Evolutionary conservation across 1,140 invertebrate species (phyloP).

Genomic region (Leptinotarsa texana): DNA sequence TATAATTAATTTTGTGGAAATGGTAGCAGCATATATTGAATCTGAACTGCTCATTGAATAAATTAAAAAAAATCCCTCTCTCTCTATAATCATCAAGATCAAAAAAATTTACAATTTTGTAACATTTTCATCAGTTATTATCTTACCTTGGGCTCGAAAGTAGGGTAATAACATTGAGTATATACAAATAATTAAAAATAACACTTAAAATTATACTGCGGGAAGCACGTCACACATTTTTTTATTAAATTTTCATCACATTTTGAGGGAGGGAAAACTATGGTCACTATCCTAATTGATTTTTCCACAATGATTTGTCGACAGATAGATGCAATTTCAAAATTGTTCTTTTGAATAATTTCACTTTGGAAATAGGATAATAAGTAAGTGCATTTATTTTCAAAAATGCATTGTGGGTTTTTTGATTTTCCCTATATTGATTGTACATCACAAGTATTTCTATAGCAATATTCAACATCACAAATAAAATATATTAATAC

Average conservation of each 20-base stretch:
- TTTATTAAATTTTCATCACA: constrained; percentile 20
- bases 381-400: not conserved
- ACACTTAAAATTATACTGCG: constrained; percentile 23
- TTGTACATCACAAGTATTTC: constrained; percentile 38
- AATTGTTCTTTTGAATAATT: no score
- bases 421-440: constrained; percentile 35
- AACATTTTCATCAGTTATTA: constrained; percentile 19
- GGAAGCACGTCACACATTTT: constrained; percentile 28
- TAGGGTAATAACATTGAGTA: constrained; percentile 29
- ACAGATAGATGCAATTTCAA: no score
- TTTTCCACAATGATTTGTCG: no score
- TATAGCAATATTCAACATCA: constrained; percentile 31
- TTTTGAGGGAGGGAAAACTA: not conserved
- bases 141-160: constrained; percentile 34
- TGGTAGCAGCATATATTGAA: no score
- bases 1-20: no score
- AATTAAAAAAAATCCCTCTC: no score
- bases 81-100: no score
- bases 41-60: no score
- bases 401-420: constrained; percentile 15
- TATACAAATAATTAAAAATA: constrained; percentile 32
- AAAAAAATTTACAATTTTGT: no score
- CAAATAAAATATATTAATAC: constrained; percentile 34
- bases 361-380: no score
- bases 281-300: no score